A percentile compares a stretch with the other conserved stretches of the same genome.
These are phyloP conservation scores for Ailuropoda melanoleuca DNA, from an alignment of 2,113 vertebrate genomes.

Conservation along the genomic window DNA sequence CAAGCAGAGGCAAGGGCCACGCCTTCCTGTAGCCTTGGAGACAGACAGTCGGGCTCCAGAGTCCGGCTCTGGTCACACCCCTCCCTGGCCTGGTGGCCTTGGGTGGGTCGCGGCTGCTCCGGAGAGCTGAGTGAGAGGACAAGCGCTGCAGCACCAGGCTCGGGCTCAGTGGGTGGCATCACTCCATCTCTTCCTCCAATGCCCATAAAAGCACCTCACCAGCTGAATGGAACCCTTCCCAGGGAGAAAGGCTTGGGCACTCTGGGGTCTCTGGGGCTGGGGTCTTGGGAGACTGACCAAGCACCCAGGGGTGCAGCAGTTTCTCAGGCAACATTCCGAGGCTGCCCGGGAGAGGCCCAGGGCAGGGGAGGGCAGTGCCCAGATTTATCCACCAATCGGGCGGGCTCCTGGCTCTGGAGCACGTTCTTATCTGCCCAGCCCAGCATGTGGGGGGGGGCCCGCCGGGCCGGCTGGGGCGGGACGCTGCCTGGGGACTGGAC, in stretches of 20 bases:
- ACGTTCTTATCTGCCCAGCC: slow-evolving; percentile 89
- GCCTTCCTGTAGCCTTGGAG: not conserved
- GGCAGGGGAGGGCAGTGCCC: slow-evolving; percentile 89
- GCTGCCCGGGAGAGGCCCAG: slow-evolving; percentile 80
- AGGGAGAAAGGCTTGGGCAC: not conserved
- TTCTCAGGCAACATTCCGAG: slow-evolving; percentile 19
- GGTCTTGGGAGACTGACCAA: not conserved
- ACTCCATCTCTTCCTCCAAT: not conserved
- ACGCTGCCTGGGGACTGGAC: slow-evolving; percentile 2
- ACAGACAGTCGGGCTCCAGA: slow-evolving; percentile 1
- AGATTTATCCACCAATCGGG: slow-evolving; percentile 97
- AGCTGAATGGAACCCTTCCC: not conserved
- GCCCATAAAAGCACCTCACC: not conserved
- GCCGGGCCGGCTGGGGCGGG: slow-evolving; percentile 47
- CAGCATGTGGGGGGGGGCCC: slow-evolving; percentile 81
- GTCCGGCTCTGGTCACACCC: not conserved
- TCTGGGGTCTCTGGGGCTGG: not conserved
- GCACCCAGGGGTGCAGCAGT: not conserved
- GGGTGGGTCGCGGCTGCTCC: not conserved
- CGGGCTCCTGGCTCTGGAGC: slow-evolving; percentile 85
- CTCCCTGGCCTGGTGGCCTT: not conserved
- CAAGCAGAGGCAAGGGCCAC: not conserved
- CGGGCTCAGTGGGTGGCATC: accelerated
- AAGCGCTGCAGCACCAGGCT: not conserved
- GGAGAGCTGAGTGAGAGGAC: not conserved